These are phyloP conservation scores for Parazoanthus atlanticus DNA, from an alignment of 92 coral and sea anemone species.

Conservation along the genomic window DNA sequence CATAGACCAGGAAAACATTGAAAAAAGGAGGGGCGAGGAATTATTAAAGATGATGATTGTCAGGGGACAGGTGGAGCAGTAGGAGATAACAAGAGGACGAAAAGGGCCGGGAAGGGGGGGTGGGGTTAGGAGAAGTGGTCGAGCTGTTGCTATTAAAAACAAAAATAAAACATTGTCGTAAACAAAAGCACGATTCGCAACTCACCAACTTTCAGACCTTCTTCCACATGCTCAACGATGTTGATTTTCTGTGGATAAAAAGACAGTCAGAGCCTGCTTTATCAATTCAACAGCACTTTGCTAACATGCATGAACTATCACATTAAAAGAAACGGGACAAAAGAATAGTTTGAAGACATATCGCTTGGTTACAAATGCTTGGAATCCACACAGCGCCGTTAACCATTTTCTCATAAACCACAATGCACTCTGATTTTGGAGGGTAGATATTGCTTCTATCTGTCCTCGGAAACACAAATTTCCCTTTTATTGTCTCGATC, in stretches of 20 bases:
- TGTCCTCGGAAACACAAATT: too few relatives aligned
- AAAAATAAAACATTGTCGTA: not conserved
- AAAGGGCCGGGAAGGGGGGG: not conserved
- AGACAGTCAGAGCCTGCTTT: not conserved
- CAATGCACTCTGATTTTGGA: too few relatives aligned
- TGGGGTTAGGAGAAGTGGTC: not conserved
- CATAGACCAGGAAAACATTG: not conserved
- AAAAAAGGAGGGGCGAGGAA: not conserved
- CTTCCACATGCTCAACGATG: constrained; percentile 93
- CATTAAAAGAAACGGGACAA: too few relatives aligned
- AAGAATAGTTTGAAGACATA: too few relatives aligned
- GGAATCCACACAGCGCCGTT: too few relatives aligned
- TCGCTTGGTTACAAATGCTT: too few relatives aligned
- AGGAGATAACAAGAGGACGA: not conserved
- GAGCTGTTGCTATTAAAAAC: not conserved
- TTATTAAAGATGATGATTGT: not conserved
- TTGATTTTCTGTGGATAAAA: constrained; percentile 74
- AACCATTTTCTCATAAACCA: too few relatives aligned
- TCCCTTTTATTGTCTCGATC: too few relatives aligned
- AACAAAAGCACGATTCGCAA: not conserved
- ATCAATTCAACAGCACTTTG: too few relatives aligned
- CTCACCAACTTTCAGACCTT: constrained; percentile 96
- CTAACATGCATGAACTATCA: too few relatives aligned
- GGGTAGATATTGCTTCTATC: too few relatives aligned
- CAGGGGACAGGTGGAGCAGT: not conserved